These are phyloP conservation scores for Globicephala melas DNA, from an alignment of 2,113 vertebrate species.

Conservation along the genomic window DNA sequence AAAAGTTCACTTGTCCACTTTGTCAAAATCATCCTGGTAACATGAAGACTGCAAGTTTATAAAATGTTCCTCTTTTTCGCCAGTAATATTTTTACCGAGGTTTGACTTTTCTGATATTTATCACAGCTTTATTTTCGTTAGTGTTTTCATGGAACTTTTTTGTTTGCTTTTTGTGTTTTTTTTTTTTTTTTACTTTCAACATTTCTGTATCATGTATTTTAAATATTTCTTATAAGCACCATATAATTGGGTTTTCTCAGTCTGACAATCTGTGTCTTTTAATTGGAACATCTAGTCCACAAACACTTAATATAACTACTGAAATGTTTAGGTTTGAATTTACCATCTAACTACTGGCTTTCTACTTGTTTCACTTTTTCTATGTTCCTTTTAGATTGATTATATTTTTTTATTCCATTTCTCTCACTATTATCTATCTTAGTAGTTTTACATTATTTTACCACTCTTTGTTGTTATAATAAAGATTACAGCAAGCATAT, in stretches of 20 bases:
- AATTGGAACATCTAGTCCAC: background rate
- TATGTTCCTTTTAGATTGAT: background rate
- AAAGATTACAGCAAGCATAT: background rate
- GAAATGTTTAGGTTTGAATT: background rate
- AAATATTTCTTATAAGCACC: background rate
- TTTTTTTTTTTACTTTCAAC: background rate
- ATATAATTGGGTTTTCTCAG: background rate
- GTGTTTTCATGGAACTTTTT: background rate
- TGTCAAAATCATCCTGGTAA: background rate
- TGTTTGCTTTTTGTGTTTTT: background rate
- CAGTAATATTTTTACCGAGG: background rate
- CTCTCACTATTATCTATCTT: background rate
- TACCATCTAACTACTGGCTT: background rate
- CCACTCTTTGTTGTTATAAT: background rate
- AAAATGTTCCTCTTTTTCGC: background rate
- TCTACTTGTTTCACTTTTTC: background rate
- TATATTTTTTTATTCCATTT: background rate
- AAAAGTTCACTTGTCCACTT: background rate
- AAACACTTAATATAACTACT: background rate
- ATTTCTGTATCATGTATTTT: background rate
- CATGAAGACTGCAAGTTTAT: background rate
- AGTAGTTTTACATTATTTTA: background rate
- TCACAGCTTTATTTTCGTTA: background rate
- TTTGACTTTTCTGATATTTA: background rate
- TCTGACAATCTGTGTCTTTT: background rate